A percentile compares a stretch with the other conserved stretches of the same genome.
These are phyloP conservation scores for Baryphthengus martii DNA, from an alignment of 2,113 vertebrate genomes.

Conservation along the genomic window DNA sequence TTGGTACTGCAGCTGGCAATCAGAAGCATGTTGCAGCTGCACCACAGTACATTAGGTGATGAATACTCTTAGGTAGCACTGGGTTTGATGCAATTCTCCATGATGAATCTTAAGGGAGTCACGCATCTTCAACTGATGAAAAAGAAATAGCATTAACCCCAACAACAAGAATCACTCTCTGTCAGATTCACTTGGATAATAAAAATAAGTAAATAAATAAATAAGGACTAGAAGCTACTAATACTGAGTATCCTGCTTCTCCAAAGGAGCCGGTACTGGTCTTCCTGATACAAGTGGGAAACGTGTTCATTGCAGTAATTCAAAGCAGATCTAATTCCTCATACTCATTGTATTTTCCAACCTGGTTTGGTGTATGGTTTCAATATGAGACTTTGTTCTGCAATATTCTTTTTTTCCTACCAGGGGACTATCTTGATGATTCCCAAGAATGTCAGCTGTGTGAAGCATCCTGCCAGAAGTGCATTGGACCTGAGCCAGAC, in stretches of 20 bases:
- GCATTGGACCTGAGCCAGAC: slow-evolving; percentile 78
- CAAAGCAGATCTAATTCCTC: not conserved
- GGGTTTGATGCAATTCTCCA: not conserved
- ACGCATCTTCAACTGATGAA: not conserved
- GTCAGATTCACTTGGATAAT: not conserved
- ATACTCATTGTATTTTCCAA: not conserved
- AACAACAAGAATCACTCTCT: not conserved
- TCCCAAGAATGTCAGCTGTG: slow-evolving; percentile 78
- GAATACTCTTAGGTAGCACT: not conserved
- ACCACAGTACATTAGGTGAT: not conserved
- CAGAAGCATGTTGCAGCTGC: not conserved
- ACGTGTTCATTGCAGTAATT: not conserved
- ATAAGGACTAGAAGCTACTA: not conserved
- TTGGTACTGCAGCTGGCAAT: not conserved
- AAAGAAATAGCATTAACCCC: not conserved
- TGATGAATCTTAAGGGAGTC: not conserved
- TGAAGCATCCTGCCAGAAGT: slow-evolving; percentile 80
- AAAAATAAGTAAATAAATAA: not conserved
- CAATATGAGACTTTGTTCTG: not conserved
- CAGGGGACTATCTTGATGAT: slow-evolving; percentile 73
- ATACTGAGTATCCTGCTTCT: not conserved
- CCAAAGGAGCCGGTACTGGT: not conserved
- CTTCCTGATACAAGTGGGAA: not conserved
- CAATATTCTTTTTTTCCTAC: not conserved
- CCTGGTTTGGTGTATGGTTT: not conserved